Conservation (phyloP, 2,797 vertebrate genomes). For the Threskiornis aethiopicus region DNA sequence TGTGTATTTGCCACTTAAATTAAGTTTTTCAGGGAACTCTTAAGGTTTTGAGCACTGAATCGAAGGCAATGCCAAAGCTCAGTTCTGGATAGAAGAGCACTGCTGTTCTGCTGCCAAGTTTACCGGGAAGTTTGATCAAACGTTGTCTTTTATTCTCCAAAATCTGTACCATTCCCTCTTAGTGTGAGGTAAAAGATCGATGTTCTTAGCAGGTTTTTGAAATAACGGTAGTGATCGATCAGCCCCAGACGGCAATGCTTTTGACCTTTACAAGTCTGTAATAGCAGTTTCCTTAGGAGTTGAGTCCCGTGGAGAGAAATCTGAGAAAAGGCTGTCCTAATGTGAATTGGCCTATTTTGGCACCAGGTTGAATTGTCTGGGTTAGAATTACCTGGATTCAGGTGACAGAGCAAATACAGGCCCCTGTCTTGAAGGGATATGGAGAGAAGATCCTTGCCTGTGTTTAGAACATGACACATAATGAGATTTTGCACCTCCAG, state of each 20-base stretch:
- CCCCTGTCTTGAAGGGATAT: background rate
- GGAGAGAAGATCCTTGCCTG: background rate
- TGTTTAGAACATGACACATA: background rate
- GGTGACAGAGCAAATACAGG: background rate
- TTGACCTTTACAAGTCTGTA: background rate
- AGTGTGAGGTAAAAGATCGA: background rate
- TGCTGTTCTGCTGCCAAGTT: constrained; percentile 20
- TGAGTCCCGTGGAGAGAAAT: background rate
- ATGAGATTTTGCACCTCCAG: background rate
- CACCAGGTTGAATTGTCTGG: background rate
- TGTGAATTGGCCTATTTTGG: constrained; percentile 14
- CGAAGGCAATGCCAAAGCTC: background rate
- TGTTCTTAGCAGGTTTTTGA: background rate
- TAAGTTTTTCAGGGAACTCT: constrained; percentile 6
- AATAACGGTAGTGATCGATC: background rate
- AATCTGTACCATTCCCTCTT: background rate
- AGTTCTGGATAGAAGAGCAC: background rate
- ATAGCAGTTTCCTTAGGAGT: background rate
- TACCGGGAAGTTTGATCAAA: background rate
- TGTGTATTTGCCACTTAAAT: constrained; percentile 12
- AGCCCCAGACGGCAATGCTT: background rate
- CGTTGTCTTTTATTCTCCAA: background rate
- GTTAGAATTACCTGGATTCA: background rate
- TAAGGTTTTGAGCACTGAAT: constrained; percentile 18
- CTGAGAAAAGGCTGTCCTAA: background rate